These are phyloP conservation scores for Dorcus parallelipipedus DNA, from an alignment of 2,888 invertebrate genomes.

Conservation along the genomic window DNA sequence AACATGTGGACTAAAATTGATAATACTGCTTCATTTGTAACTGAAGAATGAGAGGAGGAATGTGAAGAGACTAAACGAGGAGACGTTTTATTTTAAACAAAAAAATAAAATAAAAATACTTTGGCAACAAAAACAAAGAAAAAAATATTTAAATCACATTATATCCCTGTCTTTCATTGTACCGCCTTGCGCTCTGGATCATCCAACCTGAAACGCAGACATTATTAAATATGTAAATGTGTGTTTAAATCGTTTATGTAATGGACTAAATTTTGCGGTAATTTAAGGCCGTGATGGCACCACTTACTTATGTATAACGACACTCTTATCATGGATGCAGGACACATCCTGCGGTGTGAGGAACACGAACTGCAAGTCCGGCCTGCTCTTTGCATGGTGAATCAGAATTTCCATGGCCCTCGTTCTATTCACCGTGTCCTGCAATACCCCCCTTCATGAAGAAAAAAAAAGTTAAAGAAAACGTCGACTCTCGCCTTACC, in stretches of 20 bases:
- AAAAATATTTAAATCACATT: no score
- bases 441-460: conserved; percentile 27
- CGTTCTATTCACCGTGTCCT: conserved; percentile 83
- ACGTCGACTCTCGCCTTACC: conserved; percentile 52
- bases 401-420: conserved; percentile 76
- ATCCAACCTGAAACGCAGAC: conserved; percentile 28
- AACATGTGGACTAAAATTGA: no score
- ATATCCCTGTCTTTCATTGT: no score
- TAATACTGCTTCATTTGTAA: no score
- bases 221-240: neutral
- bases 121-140: no score
- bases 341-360: conserved; percentile 83
- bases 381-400: conserved; percentile 66
- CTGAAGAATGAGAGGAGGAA: no score
- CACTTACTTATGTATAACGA: conserved; percentile 38
- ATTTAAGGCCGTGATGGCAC: conserved; percentile 1
- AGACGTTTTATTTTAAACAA: no score
- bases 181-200: conserved; percentile 29
- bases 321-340: conserved; percentile 36
- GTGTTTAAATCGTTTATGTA: conserved; percentile 2
- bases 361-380: conserved; percentile 78
- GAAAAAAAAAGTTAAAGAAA: neutral
- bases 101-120: no score
- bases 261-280: neutral
- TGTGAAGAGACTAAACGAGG: no score